Conservation (phyloP, 2,888 invertebrate species). For the Pristionchus japonicus region DNA sequence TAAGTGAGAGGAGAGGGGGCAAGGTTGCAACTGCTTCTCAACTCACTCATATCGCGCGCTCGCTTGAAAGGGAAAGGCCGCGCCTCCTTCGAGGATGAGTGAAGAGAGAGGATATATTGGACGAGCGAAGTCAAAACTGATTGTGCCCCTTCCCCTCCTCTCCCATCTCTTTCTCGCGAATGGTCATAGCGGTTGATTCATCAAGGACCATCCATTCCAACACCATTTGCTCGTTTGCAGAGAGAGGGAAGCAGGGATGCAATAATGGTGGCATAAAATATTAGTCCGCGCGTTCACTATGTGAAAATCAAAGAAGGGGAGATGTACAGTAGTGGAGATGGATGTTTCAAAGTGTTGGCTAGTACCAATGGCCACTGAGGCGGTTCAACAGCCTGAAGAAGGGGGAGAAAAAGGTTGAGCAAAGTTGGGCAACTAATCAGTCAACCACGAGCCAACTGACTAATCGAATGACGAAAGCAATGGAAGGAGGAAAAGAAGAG, state of each 20-base stretch:
- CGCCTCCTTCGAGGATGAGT: background rate
- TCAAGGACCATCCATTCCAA: background rate
- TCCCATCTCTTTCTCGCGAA: slow-evolving; percentile 9
- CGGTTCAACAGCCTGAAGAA: too few species aligned
- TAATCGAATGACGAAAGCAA: slow-evolving; percentile 8
- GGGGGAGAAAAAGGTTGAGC: background rate
- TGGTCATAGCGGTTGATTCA: slow-evolving; percentile 32
- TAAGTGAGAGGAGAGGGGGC: background rate
- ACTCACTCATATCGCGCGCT: slow-evolving; percentile 17
- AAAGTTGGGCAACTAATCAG: slow-evolving; percentile 8
- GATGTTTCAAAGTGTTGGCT: too few species aligned
- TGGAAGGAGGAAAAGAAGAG: background rate
- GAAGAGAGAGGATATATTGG: slow-evolving; percentile 25
- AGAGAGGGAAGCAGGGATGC: background rate
- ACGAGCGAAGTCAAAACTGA: slow-evolving; percentile 32
- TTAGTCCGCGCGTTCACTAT: too few species aligned
- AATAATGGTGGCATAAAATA: too few species aligned
- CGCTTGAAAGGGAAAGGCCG: slow-evolving; percentile 25
- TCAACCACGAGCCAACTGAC: background rate
- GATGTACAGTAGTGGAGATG: background rate
- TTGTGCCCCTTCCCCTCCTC: background rate
- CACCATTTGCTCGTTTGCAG: background rate
- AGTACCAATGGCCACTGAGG: too few species aligned
- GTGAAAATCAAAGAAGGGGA: too few species aligned
- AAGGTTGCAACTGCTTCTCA: slow-evolving; percentile 9